These are phyloP conservation scores for Drosophila grimshawi DNA, from an alignment of 1,140 invertebrate species.

Conservation along the genomic window DNA sequence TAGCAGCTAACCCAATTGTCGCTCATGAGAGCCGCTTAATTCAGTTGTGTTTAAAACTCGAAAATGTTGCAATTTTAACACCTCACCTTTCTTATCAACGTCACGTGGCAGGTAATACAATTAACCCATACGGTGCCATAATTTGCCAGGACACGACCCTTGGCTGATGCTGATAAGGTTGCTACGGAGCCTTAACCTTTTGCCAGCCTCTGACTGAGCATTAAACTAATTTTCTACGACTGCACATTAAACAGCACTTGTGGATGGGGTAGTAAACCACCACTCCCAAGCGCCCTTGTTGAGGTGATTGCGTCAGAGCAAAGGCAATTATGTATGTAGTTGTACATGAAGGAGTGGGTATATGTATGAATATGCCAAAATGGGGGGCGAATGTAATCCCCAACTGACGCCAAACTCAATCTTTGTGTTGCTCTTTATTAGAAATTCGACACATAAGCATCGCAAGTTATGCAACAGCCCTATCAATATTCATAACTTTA, in stretches of 20 bases:
- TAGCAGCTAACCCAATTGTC: slow-evolving; percentile 23
- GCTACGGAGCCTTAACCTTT: slow-evolving; percentile 1
- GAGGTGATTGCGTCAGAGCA: slow-evolving; percentile 16
- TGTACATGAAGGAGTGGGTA: slow-evolving; percentile 4
- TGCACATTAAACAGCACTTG: slow-evolving; percentile 43
- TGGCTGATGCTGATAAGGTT: slow-evolving; percentile 29
- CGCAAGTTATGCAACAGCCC: slow-evolving; percentile 32
- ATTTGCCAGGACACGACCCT: slow-evolving; percentile 41
- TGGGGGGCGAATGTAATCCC: slow-evolving; percentile 28
- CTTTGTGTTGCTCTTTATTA: slow-evolving; percentile 32
- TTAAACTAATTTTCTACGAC: slow-evolving; percentile 53
- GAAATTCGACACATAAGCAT: slow-evolving; percentile 34
- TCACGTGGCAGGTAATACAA: slow-evolving; percentile 42
- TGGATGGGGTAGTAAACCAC: neutral
- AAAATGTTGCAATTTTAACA: slow-evolving; percentile 24
- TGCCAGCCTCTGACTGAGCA: slow-evolving; percentile 22
- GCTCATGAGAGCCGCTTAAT: slow-evolving; percentile 14
- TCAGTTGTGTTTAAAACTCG: slow-evolving; percentile 26
- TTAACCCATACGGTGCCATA: slow-evolving; percentile 42
- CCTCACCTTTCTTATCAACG: slow-evolving; percentile 27
- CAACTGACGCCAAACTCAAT: slow-evolving; percentile 40
- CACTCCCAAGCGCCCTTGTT: slow-evolving; percentile 6
- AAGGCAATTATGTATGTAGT: slow-evolving; percentile 42
- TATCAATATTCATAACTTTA: slow-evolving; percentile 57
- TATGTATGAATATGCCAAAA: neutral